Conservation (phyloP, 2,113 vertebrate species). For the Prietella phreatophila region DNA sequence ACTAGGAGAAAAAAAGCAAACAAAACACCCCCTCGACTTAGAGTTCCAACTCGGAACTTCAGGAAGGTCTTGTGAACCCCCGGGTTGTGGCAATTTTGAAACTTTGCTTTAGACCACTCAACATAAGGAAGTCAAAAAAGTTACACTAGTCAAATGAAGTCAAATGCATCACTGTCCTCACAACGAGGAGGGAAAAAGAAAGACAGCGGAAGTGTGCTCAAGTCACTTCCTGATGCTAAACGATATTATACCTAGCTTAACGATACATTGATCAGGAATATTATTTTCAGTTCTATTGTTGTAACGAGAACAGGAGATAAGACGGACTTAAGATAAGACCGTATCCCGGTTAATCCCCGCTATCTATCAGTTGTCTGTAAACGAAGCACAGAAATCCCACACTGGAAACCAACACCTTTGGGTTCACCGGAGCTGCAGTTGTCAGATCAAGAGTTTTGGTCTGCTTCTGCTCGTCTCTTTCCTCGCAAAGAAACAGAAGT, state of each 20-base stretch:
- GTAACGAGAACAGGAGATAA: not conserved
- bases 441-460: slow-evolving; percentile 21
- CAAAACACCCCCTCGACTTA: not conserved
- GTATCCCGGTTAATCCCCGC: not conserved
- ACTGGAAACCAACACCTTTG: not conserved
- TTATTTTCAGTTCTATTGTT: not conserved
- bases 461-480: slow-evolving; percentile 9
- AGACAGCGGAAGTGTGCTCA: not conserved
- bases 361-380: not conserved
- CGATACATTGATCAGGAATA: not conserved
- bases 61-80: not conserved
- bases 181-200: too few relatives aligned
- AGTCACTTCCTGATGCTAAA: not conserved
- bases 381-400: not conserved
- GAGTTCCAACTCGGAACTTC: not conserved
- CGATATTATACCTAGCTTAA: too few relatives aligned
- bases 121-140: not conserved
- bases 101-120: not conserved
- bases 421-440: slow-evolving; percentile 11
- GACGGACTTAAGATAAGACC: not conserved
- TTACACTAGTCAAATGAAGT: not conserved
- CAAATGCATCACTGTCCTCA: not conserved
- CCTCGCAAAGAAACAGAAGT: not conserved
- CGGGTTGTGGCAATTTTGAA: not conserved
- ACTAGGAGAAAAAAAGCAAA: not conserved